Conservation (phyloP, 2,888 invertebrate genomes). For the Pterobdella sp. region DNA sequence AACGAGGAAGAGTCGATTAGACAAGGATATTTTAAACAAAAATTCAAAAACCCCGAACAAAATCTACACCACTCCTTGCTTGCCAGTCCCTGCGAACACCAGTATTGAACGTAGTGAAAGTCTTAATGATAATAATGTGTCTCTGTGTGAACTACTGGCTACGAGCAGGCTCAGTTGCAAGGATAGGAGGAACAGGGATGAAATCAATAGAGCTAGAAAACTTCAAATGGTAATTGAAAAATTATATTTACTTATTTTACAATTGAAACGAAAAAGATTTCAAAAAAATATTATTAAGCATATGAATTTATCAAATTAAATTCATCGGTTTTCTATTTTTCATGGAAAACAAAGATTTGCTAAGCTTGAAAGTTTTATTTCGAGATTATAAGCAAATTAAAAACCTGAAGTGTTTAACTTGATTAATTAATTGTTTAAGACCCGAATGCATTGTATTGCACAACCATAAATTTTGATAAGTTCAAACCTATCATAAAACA, state of each 20-base stretch:
- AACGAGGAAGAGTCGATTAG: background rate
- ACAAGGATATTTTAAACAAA: background rate
- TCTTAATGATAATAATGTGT: background rate
- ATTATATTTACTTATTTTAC: too few species aligned
- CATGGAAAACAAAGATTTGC: too few species aligned
- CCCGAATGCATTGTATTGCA: too few species aligned
- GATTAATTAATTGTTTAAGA: too few species aligned
- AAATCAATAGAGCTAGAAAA: constrained; percentile 21
- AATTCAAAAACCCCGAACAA: background rate
- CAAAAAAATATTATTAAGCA: too few species aligned
- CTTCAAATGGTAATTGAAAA: constrained; percentile 18
- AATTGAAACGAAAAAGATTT: too few species aligned
- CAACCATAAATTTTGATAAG: too few species aligned
- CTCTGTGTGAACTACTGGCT: background rate
- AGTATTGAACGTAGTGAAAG: background rate
- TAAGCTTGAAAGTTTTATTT: background rate
- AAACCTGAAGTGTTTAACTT: too few species aligned
- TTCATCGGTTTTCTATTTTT: too few species aligned
- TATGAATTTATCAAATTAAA: too few species aligned
- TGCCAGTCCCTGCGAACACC: background rate
- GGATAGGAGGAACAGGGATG: constrained; percentile 18
- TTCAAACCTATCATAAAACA: too few species aligned
- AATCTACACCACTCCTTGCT: background rate
- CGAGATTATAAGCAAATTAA: constrained; percentile 10
- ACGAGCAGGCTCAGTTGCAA: constrained; percentile 9